Conservation (phyloP, 2,888 invertebrate species). For the Petrophora chlorosata region DNA sequence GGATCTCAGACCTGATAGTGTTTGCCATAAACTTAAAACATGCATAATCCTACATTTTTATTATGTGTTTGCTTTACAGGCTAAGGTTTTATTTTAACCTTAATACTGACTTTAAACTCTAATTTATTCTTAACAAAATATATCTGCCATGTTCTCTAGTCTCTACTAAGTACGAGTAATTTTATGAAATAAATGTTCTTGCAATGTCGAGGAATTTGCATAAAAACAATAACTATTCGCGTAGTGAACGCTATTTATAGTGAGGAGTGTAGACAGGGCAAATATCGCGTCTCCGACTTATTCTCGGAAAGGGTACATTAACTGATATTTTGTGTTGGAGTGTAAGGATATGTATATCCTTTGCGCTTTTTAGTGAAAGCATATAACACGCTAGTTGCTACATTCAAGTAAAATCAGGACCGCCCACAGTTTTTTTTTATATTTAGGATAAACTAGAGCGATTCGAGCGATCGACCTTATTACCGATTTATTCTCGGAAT, state of each 20-base stretch:
- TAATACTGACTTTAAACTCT: not conserved
- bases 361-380: conserved; percentile 33
- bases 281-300: conserved; percentile 9
- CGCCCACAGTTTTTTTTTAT: conserved; percentile 30
- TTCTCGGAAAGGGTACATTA: conserved; percentile 3
- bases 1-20: too few species aligned
- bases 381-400: too few species aligned
- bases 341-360: conserved; percentile 20
- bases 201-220: conserved; percentile 1
- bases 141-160: too few species aligned
- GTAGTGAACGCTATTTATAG: conserved; percentile 14
- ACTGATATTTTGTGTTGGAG: too few species aligned
- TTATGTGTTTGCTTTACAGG: too few species aligned
- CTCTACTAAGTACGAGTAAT: not conserved
- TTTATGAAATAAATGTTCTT: not conserved
- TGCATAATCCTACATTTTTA: too few species aligned
- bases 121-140: too few species aligned
- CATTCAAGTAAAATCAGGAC: too few species aligned
- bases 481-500: conserved; percentile 18
- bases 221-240: not conserved
- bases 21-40: too few species aligned
- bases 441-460: conserved; percentile 34
- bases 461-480: conserved; percentile 27
- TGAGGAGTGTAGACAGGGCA: conserved; percentile 7
- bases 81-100: too few species aligned